Evolutionary conservation across 2,888 invertebrate species (phyloP).

Genomic region (Catocala sponsa): DNA sequence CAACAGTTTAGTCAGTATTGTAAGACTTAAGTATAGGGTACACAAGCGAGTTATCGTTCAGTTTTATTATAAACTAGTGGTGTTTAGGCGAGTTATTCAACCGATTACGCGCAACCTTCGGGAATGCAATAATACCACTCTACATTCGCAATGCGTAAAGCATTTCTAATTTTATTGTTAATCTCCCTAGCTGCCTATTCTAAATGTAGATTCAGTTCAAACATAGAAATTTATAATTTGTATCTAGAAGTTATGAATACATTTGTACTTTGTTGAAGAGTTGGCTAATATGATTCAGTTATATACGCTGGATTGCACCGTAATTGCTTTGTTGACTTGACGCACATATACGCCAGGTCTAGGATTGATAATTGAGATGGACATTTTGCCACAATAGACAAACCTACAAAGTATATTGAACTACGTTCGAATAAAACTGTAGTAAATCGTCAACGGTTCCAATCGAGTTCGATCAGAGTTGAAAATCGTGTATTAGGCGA

Average conservation of each 20-base stretch:
- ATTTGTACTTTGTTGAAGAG: neutral
- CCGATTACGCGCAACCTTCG: conserved; percentile 9
- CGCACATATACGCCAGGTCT: no score
- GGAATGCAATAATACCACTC: conserved; percentile 6
- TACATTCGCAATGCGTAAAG: conserved; percentile 15
- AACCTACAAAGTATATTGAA: no score
- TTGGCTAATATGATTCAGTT: neutral
- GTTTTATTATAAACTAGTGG: neutral
- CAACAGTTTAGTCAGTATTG: conserved; percentile 4
- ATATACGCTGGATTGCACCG: no score
- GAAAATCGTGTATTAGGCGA: conserved; percentile 21
- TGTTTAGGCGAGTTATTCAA: conserved; percentile 6
- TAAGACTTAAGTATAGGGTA: conserved; percentile 6
- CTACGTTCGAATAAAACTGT: no score
- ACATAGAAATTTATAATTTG: neutral
- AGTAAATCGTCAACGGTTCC: neutral
- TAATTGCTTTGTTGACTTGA: no score
- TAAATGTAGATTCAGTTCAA: conserved; percentile 7
- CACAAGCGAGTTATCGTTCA: neutral
- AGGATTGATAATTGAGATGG: no score
- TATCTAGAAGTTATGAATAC: no score
- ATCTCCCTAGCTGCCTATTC: conserved; percentile 14
- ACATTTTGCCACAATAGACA: no score
- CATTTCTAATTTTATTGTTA: conserved; percentile 25
- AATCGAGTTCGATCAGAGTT: conserved; percentile 19